phyloP scores from a whole-genome alignment of 2,113 vertebrate species.

The Noctilio leporinus region DNA sequence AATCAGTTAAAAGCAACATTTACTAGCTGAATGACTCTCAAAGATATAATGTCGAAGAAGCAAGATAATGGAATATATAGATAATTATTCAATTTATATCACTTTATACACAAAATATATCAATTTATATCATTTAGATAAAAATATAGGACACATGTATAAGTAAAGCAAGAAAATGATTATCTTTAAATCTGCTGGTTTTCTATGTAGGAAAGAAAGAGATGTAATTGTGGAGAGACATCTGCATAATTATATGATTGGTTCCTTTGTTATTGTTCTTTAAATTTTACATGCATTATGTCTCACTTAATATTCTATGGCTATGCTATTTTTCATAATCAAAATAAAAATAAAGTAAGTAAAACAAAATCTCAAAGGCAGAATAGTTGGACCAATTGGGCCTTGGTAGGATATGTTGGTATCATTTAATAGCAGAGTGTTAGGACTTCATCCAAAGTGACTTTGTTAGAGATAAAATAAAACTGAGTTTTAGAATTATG shows the following conservation, averaged over 20 bases:
- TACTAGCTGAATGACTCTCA: neutral
- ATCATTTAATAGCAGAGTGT: neutral
- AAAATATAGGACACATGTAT: neutral
- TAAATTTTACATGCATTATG: neutral
- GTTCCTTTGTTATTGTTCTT: neutral
- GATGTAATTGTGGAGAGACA: neutral
- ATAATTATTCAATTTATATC: neutral
- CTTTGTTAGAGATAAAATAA: neutral
- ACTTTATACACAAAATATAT: too few relatives aligned
- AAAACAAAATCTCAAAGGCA: neutral
- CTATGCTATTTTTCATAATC: neutral
- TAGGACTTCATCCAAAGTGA: neutral
- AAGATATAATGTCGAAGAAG: neutral
- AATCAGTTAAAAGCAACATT: neutral
- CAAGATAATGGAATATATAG: neutral
- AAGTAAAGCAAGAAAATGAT: neutral
- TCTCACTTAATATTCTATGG: neutral
- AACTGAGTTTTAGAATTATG: neutral
- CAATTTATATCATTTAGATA: neutral
- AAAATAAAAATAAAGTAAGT: neutral
- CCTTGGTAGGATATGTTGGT: neutral
- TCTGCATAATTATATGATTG: neutral
- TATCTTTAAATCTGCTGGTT: neutral
- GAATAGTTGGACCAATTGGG: neutral
- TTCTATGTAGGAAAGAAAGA: neutral